A percentile compares a stretch with the other conserved stretches of the same genome.
Evolutionary conservation across 2,797 vertebrate species (phyloP).

Genomic region (Diplodus puntazzo): DNA sequence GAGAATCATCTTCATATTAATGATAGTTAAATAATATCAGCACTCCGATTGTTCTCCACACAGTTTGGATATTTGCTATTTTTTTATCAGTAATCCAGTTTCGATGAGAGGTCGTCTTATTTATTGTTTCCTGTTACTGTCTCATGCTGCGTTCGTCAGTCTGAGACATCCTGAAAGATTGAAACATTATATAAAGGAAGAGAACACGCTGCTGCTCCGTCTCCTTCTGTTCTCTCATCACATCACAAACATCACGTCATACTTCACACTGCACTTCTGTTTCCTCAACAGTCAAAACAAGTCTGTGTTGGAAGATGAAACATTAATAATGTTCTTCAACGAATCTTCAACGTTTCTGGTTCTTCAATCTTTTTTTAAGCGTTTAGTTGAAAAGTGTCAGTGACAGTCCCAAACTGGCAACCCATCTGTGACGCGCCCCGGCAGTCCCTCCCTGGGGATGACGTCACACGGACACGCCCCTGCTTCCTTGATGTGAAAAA

Average conservation of each 20-base stretch:
- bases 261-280: too few relatives aligned
- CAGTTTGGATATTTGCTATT: constrained; percentile 30
- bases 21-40: constrained; percentile 3
- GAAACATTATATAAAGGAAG: constrained; percentile 8
- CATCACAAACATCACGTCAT: background rate
- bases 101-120: constrained; percentile 58
- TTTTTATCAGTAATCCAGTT: constrained; percentile 55
- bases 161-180: constrained; percentile 9
- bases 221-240: background rate
- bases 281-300: too few relatives aligned
- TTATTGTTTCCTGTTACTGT: constrained; percentile 70
- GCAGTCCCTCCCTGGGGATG: background rate
- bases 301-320: too few relatives aligned
- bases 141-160: constrained; percentile 15
- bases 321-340: too few relatives aligned
- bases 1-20: constrained; percentile 17
- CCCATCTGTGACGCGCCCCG: background rate
- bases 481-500: background rate
- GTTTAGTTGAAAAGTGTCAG: too few relatives aligned
- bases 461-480: constrained; percentile 36
- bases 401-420: constrained; percentile 19
- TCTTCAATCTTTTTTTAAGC: too few relatives aligned
- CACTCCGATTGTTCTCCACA: constrained; percentile 30
- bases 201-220: background rate
- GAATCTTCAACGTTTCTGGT: too few relatives aligned